Evolutionary conservation across 2,113 vertebrate genomes (phyloP), one percentile per base, ranked within the genome.

Genomic region (Phylloscopus trochiloides): DNA sequence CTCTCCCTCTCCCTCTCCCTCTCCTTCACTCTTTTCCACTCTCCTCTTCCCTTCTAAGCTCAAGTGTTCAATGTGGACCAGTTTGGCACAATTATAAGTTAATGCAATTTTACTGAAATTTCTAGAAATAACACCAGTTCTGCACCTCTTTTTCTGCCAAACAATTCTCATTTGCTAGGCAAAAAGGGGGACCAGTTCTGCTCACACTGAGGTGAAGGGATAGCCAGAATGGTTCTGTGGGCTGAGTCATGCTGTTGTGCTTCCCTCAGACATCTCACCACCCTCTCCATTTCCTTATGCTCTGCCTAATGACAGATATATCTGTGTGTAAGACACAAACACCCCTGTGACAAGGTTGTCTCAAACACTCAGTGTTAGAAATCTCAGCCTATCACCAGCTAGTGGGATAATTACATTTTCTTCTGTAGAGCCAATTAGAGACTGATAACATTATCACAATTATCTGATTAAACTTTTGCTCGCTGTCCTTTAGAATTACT

Each of bases 401-500:
- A 65, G 31, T 5, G 54, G 15, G 32, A 72, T 88, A 71, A 91
- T 84, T 74, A 29, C 14, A 32, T 91, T 88, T 88, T 78, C 43
- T 59, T 74, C 61, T 43, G 13, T 3, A n/a, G 14, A 93, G 12
- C n/a, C 43, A 92, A 43, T 86, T 81, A 92, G 55, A 86, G 47
- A 22, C 31, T 62, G 82, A 75, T 52, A 82, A 68, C 36, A 26
- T 75, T 87, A 80, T 52, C 28, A 51, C 32, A 66, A 63, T 81
- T 86, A 74, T 84, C 72, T 84, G 59, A 88, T 88, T 51, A 74
- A 81, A 75, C 43, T 81, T 95, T 92, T 88, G 5, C 48, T 86
- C 0, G 0, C 43, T 67, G 65, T 85, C 40, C 28, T 74, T 86
- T 40, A 74, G n/a, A 80, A 92, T 74, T 84, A 63, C 14, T 84